These are phyloP conservation scores for Phrynocephalus forsythii DNA, from an alignment of 2,797 vertebrate genomes.

Conservation along the genomic window DNA sequence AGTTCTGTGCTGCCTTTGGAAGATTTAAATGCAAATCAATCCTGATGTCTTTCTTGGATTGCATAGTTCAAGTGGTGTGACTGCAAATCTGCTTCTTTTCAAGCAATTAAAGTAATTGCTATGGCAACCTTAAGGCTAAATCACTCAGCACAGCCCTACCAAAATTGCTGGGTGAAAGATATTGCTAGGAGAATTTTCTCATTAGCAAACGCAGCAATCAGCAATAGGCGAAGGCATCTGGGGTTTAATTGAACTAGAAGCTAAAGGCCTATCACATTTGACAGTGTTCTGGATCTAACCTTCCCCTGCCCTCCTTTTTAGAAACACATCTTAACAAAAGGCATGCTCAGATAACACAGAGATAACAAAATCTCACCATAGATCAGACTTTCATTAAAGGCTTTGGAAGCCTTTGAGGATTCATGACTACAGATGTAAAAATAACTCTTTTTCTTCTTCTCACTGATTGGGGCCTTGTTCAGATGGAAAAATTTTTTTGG, in stretches of 20 bases:
- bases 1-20: neutral
- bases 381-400: neutral
- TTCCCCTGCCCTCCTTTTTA: neutral
- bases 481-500: no score
- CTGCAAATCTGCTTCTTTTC: slow-evolving; percentile 19
- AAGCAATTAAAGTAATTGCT: slow-evolving; percentile 16
- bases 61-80: neutral
- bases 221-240: neutral
- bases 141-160: neutral
- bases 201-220: neutral
- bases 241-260: neutral
- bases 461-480: no score
- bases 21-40: slow-evolving; percentile 13
- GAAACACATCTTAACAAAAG: neutral
- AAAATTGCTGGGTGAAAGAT: slow-evolving; percentile 6
- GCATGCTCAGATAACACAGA: neutral
- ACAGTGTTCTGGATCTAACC: neutral
- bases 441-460: no score
- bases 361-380: neutral
- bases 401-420: no score
- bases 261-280: neutral
- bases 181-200: neutral
- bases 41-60: neutral
- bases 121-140: slow-evolving; percentile 15
- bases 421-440: no score